phyloP scores from a whole-genome alignment of 2,113 vertebrate species.

The Myanophis thanlyinensis region DNA sequence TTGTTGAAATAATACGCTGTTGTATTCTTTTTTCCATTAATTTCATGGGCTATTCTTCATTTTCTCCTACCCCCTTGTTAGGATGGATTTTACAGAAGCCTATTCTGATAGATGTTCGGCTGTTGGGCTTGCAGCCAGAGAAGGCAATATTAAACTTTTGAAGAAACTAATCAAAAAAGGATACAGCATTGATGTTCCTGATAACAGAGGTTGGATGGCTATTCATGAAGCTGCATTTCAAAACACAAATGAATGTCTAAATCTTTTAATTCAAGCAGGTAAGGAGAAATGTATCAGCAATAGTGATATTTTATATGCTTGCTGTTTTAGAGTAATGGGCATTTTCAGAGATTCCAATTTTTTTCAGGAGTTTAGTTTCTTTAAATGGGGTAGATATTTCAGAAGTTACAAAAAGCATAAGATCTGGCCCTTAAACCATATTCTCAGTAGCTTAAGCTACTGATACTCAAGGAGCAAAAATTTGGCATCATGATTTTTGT shows the following conservation, averaged over 20 bases:
- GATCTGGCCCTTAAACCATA: background rate
- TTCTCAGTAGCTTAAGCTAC: background rate
- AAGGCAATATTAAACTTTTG: slow-evolving; percentile 71
- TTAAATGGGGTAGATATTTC: background rate
- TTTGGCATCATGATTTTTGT: background rate
- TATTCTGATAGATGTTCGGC: slow-evolving; percentile 83
- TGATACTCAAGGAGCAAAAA: background rate
- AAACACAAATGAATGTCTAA: slow-evolving; percentile 77
- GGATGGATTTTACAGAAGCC: slow-evolving; percentile 90
- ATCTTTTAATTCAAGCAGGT: slow-evolving; percentile 77
- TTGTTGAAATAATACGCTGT: slow-evolving; percentile 3
- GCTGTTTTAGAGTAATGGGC: background rate
- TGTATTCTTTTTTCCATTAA: background rate
- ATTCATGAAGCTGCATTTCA: slow-evolving; percentile 88
- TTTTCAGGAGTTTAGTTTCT: background rate
- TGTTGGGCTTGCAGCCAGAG: slow-evolving; percentile 80
- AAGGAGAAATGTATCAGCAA: slow-evolving; percentile 33
- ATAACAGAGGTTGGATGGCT: slow-evolving; percentile 93
- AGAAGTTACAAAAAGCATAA: background rate
- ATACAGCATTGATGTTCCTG: slow-evolving; percentile 76
- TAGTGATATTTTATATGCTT: background rate
- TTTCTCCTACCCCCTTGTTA: background rate
- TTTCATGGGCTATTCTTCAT: background rate
- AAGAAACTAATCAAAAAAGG: slow-evolving; percentile 78
- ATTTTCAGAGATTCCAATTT: background rate